Conservation (phyloP, 2,797 vertebrate genomes). For the Notoglanidium macrostoma region DNA sequence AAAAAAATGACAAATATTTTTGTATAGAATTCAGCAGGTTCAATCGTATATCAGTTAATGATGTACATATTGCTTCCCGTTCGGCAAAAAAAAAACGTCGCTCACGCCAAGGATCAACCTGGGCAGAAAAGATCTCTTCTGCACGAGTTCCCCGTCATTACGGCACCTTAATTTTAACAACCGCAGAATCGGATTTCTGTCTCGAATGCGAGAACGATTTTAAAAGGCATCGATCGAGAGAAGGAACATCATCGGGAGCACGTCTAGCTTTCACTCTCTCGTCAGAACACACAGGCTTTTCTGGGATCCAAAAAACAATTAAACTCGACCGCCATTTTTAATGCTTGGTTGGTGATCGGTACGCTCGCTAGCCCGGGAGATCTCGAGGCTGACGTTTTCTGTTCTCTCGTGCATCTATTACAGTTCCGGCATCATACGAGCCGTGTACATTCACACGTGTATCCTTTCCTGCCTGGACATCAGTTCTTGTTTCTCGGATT, state of each 20-base stretch:
- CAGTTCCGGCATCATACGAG: constrained; percentile 30
- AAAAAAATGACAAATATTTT: not conserved
- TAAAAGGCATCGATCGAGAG: not conserved
- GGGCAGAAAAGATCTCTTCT: not conserved
- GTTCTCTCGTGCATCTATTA: constrained; percentile 58
- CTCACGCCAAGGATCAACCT: not conserved
- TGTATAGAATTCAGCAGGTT: not conserved
- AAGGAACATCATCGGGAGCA: not conserved
- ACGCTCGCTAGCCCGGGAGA: constrained; percentile 45
- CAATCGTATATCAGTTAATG: not conserved
- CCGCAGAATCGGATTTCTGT: not conserved
- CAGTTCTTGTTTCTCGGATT: not conserved
- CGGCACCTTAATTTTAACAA: not conserved
- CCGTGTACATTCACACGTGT: constrained; percentile 43
- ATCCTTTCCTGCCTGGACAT: constrained; percentile 44
- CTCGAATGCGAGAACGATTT: not conserved
- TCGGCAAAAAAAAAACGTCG: not conserved
- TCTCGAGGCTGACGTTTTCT: constrained; percentile 63
- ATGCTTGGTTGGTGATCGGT: constrained; percentile 43
- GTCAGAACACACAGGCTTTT: constrained; percentile 12
- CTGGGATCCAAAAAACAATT: constrained; percentile 26
- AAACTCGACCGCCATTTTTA: not conserved
- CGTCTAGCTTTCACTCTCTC: constrained; percentile 6
- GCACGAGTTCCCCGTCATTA: not conserved
- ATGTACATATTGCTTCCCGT: not conserved